Base-by-base conservation (phyloP, 1,140 invertebrate genomes). In the Formica selysi region DNA sequence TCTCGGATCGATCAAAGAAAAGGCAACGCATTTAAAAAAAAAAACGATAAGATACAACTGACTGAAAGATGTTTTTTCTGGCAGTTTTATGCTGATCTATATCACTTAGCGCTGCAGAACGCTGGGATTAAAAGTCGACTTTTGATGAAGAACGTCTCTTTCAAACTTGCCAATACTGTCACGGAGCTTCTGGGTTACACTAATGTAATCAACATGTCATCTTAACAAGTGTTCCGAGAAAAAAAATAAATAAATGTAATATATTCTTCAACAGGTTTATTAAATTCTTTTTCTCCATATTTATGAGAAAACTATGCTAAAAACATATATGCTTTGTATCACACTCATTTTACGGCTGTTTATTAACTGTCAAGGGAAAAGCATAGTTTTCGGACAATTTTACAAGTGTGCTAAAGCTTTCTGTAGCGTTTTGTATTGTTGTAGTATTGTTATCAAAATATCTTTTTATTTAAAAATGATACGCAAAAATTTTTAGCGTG, bases 71-170 rank as follows among this genome's bases (percentile, higher is more conserved):
- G 11, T 32, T 78, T 90, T 73, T 87, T 84, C 16, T 85, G 96
- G 94, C 92, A 97, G 96, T 98, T 97, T 91, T 97, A 96, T 87
- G 96, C 97, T 0, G 97, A 98, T 93, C 93, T 97, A 1, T 97
- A 96, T 90, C 95, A 96, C 71, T 92, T 97, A 16, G 95, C 96
- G 6, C 78, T 94, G 36, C 89, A 94, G 57, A 95, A 92, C 3
- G 92, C 93, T 13, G 94, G 94, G 3, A 93, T 95, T 38, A 95
- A 94, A 86, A 95, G 90, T 76, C 93, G 91, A 3, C 64, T 94
- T 22, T 57, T 92, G 6, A 94, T 95, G 88, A 92, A 93, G 85
- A 88, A 84, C 26, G 81, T 94, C 5, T 94, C 95, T 0, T 95
- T 91, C 54, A 95, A 94, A 62, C 87, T 95, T 22, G 93, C 91